phyloP scores from a whole-genome alignment of 2,888 invertebrate species.

The Lithophane socia region DNA sequence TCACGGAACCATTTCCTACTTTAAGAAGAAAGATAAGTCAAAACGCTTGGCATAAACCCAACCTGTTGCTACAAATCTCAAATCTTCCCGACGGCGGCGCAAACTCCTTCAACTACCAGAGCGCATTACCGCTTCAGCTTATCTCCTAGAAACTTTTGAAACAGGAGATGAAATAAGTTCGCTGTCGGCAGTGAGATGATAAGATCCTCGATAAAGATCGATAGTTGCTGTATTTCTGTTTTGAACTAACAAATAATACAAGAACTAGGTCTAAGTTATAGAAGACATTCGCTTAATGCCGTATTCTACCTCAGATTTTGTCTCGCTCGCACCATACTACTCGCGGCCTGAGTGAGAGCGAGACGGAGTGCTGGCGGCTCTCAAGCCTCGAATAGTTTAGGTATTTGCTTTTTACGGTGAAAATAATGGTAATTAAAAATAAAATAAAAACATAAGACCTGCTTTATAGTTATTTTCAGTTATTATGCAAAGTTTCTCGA shows the following conservation, averaged over 20 bases:
- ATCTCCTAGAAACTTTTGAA: slow-evolving; percentile 37
- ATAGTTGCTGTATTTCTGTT: slow-evolving; percentile 1
- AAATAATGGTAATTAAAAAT: too few species aligned
- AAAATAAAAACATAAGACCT: too few species aligned
- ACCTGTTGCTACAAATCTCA: slow-evolving; percentile 15
- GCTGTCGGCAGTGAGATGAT: slow-evolving; percentile 18
- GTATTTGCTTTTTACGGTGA: too few species aligned
- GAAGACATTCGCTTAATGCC: too few species aligned
- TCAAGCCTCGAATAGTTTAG: too few species aligned
- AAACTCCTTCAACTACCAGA: slow-evolving; percentile 20
- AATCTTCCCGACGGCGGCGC: not conserved
- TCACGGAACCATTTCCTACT: not conserved
- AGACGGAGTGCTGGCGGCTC: too few species aligned
- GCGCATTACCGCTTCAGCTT: slow-evolving; percentile 39
- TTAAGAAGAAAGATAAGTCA: not conserved
- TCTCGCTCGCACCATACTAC: too few species aligned
- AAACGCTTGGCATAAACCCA: not conserved
- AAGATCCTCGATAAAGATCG: slow-evolving; percentile 25
- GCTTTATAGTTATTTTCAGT: too few species aligned
- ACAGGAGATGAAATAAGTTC: slow-evolving; percentile 60
- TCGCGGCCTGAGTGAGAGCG: too few species aligned
- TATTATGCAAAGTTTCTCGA: too few species aligned
- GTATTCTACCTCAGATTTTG: too few species aligned
- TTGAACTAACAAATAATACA: not conserved
- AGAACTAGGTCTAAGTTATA: not conserved